Conservation (phyloP, 2,113 vertebrate species). For the Halichoerus grypus region DNA sequence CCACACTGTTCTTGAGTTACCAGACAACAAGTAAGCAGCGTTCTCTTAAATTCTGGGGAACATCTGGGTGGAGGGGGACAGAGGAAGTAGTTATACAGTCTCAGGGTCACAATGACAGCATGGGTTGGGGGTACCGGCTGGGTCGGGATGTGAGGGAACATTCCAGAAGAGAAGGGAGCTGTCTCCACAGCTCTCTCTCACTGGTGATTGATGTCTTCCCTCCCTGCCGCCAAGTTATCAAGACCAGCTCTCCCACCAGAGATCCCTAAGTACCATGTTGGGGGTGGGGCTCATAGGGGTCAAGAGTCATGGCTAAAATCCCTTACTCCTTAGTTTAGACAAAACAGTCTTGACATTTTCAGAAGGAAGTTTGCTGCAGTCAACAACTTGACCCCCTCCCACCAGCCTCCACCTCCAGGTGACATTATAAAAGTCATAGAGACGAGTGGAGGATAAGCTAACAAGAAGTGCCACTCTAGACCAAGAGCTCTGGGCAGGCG, state of each 20-base stretch:
- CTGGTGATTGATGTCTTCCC: background rate
- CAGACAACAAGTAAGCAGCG: constrained; percentile 93
- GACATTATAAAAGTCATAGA: background rate
- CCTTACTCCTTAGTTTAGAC: background rate
- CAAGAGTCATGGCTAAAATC: background rate
- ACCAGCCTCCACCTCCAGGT: fast-evolving
- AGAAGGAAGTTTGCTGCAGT: background rate
- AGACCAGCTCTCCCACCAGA: background rate
- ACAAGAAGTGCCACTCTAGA: background rate
- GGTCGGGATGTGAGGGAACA: background rate
- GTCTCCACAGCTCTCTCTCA: background rate
- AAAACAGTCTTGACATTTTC: background rate
- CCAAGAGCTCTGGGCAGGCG: background rate
- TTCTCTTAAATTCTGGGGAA: background rate
- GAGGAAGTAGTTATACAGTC: background rate
- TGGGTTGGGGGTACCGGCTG: background rate
- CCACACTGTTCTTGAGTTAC: constrained; percentile 97
- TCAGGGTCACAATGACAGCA: background rate
- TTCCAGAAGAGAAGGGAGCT: background rate
- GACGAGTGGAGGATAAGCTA: background rate
- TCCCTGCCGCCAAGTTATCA: background rate
- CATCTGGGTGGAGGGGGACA: background rate
- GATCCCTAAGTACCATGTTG: background rate
- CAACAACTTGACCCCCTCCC: background rate
- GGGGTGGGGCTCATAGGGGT: background rate